Conservation (phyloP, 1,140 invertebrate species). For the Schlechtendalia chinensis region DNA sequence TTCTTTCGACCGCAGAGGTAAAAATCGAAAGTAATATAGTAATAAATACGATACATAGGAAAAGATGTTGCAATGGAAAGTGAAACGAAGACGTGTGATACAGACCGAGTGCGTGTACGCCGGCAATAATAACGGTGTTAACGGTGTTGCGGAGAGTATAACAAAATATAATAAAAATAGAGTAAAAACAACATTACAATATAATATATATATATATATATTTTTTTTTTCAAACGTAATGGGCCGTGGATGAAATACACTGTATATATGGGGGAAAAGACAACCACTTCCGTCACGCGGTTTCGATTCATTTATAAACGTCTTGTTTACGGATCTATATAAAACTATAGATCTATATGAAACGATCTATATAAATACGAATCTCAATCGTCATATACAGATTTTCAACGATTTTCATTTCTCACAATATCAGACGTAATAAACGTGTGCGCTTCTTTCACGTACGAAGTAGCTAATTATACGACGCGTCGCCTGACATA, state of each 20-base stretch:
- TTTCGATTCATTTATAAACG: slow-evolving; percentile 18
- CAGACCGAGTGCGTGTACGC: slow-evolving; percentile 27
- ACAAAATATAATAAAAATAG: slow-evolving; percentile 25
- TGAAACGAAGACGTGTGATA: slow-evolving; percentile 50
- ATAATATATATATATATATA: background rate
- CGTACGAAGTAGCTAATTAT: too few species aligned
- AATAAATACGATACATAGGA: slow-evolving; percentile 26
- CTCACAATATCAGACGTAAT: too few species aligned
- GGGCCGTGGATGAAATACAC: slow-evolving; percentile 32
- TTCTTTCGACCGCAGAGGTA: background rate
- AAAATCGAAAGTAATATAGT: slow-evolving; percentile 46
- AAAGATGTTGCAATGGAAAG: slow-evolving; percentile 49
- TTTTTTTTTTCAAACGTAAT: slow-evolving; percentile 28
- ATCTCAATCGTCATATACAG: slow-evolving; percentile 2
- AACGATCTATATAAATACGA: background rate
- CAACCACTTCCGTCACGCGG: slow-evolving; percentile 42
- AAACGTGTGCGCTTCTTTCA: too few species aligned
- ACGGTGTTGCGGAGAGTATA: slow-evolving; percentile 19
- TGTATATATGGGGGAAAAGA: background rate
- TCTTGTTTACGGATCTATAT: slow-evolving; percentile 19
- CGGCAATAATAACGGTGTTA: slow-evolving; percentile 18
- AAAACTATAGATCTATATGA: background rate
- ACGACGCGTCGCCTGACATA: too few species aligned
- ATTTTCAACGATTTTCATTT: background rate
- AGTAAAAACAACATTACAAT: slow-evolving; percentile 21